These are phyloP conservation scores for Neelides folsomi DNA, from an alignment of 2,888 invertebrate genomes.

Conservation along the genomic window DNA sequence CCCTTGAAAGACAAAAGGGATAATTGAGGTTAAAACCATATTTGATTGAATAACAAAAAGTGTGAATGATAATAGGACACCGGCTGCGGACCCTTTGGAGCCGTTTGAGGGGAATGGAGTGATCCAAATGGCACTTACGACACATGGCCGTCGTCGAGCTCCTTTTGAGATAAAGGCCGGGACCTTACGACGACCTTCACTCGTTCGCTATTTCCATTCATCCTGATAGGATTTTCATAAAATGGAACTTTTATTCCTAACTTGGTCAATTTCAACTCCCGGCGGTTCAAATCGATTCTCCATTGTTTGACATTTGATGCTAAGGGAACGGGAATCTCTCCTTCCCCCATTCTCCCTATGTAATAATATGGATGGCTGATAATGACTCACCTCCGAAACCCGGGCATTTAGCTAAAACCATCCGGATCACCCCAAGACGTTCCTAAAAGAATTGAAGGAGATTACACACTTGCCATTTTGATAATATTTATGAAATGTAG, in stretches of 20 bases:
- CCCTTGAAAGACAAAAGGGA: slow-evolving; percentile 36
- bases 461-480: too few relatives aligned
- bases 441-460: too few relatives aligned
- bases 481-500: too few relatives aligned
- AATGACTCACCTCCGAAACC: too few relatives aligned
- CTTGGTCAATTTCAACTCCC: slow-evolving; percentile 4
- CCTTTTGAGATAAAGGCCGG: slow-evolving; percentile 83
- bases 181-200: slow-evolving; percentile 60
- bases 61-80: not conserved
- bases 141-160: slow-evolving; percentile 56
- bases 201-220: too few relatives aligned
- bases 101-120: not conserved
- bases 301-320: not conserved
- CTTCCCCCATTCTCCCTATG: too few relatives aligned
- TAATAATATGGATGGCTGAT: too few relatives aligned
- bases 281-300: too few relatives aligned
- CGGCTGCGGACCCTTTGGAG: slow-evolving; percentile 2
- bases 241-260: not conserved
- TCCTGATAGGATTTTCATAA: not conserved
- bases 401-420: too few relatives aligned
- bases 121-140: slow-evolving; percentile 36
- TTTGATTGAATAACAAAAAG: not conserved
- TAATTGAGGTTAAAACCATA: not conserved
- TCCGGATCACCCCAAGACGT: too few relatives aligned
- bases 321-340: not conserved